Evolutionary conservation across 2,113 vertebrate species (phyloP), one percentile per base, ranked within the genome.

Genomic region (Peromyscus leucopus): DNA sequence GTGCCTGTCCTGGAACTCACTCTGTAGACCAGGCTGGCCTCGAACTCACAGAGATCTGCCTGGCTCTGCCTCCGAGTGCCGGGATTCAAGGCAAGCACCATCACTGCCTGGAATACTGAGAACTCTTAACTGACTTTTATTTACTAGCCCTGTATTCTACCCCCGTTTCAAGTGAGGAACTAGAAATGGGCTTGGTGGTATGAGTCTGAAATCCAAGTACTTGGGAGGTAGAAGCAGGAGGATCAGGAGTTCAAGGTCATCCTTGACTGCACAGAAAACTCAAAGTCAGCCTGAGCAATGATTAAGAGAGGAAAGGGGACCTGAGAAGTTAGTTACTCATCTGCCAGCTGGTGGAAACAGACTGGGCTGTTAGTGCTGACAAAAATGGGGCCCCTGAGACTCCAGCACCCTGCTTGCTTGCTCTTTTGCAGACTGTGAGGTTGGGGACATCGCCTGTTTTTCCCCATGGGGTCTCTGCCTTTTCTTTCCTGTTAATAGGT

Each of bases 391-490:
- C 12, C 48, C 61, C 3, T 0, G 24, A 21, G 42, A 0, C 74
- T 7, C 11, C 2, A 42, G 26, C 3, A 48, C 2, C 8, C 89
- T 55, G 36, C 11, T 21, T 36, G 59, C 89, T 51, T 59, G 42
- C 0, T 93, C 39, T 71, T 63, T 57, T 61, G 80, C 17, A 28
- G 51, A 33, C 46, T 0, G 0, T 36, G 76, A 71, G 46, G 74
- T 93, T 2, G 0, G 4, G 39, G 48, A 24, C 10, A 0, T n/a
- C 17, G 17, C 67, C 33, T 15, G 0, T 26, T 46, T 46, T 55
- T 75, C 57, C 63, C 75, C 0, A 0, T 42, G 55, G 39, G 36
- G 57, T 65, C 76, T 84, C 55, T 74, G 39, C 39, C 39, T 67
- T 67, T 87, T 55, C 75, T 71, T 91, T 61, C n/a, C 10, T 28